A percentile compares a stretch with the other conserved stretches of the same genome.
These are phyloP conservation scores for Brachyalestes nurse DNA, from an alignment of 2,797 vertebrate genomes.

Conservation along the genomic window DNA sequence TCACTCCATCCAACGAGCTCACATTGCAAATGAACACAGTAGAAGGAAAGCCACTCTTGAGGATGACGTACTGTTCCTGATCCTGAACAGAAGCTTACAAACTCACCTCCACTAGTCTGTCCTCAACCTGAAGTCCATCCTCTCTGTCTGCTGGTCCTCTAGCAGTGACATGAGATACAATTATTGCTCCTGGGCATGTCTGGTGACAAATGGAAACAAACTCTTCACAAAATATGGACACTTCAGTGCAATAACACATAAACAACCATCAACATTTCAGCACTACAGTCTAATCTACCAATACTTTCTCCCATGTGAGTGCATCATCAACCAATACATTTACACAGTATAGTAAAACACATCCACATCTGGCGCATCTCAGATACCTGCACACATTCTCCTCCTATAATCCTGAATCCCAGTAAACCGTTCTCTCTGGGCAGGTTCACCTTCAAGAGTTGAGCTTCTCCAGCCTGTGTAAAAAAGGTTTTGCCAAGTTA, in stretches of 20 bases:
- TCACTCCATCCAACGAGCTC: too few relatives aligned
- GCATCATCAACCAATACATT: not conserved
- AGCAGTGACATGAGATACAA: conserved; percentile 10
- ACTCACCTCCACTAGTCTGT: conserved; percentile 26
- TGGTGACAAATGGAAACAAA: not conserved
- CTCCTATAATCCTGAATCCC: conserved; percentile 23
- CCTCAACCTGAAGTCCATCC: conserved; percentile 8
- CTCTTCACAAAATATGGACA: not conserved
- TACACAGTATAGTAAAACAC: not conserved
- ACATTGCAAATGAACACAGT: conserved; percentile 2
- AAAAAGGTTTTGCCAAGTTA: too few relatives aligned
- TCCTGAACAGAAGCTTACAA: not conserved
- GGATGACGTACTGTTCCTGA: not conserved
- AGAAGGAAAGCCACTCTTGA: not conserved
- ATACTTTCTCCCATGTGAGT: not conserved
- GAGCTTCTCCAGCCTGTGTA: not conserved
- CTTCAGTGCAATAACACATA: not conserved
- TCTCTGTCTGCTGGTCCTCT: conserved; percentile 14
- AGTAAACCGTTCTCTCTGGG: not conserved
- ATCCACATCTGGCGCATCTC: not conserved
- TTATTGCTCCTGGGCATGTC: conserved; percentile 4
- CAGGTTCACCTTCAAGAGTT: conserved; percentile 4
- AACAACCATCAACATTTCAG: not conserved
- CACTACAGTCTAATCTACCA: not conserved
- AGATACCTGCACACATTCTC: conserved; percentile 8